These are phyloP conservation scores for Poeciliopsis turrubarensis DNA, from an alignment of 2,113 vertebrate species.

Conservation along the genomic window DNA sequence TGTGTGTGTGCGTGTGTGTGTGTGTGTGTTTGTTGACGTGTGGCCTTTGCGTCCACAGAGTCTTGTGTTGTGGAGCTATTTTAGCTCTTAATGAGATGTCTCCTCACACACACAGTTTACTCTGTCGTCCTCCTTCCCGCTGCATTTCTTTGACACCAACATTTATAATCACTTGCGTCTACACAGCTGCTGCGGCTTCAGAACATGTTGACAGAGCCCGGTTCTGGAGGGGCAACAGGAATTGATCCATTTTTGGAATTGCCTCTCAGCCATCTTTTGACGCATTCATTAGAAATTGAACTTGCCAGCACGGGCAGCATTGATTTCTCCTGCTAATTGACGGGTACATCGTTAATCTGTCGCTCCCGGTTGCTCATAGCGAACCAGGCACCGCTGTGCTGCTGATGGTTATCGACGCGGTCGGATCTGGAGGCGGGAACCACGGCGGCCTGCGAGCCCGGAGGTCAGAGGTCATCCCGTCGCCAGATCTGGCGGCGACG, in stretches of 20 bases:
- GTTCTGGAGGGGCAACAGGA: constrained; percentile 15
- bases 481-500: constrained; percentile 9
- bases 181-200: constrained; percentile 14
- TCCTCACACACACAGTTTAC: constrained; percentile 23
- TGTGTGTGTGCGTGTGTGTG: not conserved
- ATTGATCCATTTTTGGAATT: constrained; percentile 17
- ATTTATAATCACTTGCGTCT: not conserved
- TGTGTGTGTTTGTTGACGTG: not conserved
- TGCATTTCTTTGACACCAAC: not conserved
- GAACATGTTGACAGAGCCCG: constrained; percentile 17
- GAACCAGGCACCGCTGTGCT: constrained; percentile 8
- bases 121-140: not conserved
- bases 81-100: constrained; percentile 44
- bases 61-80: constrained; percentile 17
- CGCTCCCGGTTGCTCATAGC: constrained; percentile 11
- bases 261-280: constrained; percentile 34
- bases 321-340: constrained; percentile 45
- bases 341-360: constrained; percentile 32
- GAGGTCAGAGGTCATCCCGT: constrained; percentile 19
- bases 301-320: constrained; percentile 43
- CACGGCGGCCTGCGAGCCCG: not conserved
- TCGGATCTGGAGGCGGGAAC: constrained; percentile 8
- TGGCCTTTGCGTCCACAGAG: constrained; percentile 32
- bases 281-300: constrained; percentile 42
- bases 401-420: constrained; percentile 28